Base-by-base conservation (phyloP, 2,113 vertebrate species). In the Mesembrinibis cayennensis region DNA sequence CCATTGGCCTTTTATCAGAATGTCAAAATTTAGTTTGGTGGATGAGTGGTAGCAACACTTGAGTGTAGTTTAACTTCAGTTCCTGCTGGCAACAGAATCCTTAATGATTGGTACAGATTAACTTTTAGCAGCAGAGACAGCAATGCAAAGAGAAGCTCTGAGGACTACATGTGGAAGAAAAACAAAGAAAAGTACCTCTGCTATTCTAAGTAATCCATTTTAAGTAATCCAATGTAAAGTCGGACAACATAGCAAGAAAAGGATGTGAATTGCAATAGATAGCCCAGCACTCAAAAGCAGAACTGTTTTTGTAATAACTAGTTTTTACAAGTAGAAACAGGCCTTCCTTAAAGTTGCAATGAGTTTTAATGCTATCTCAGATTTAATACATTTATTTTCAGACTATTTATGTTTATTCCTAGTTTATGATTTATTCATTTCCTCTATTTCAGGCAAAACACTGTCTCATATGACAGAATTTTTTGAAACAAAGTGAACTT, bases 221-320 rank as follows among this genome's bases (percentile, higher is more conserved):
- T 79, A 71, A 65, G 21, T 58, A 82, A 72, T 72, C n/a, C 88
- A 97, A 66, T 49, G 82, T 85, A 18, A 95, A 91, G 63, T 34
- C 78, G 56, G 58, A 87, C 89, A 89, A 84, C 47, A 38, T 36
- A 73, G 78, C 32, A 49, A 63, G 69, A 91, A 95, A 93, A 74
- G 38, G 70, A 95, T 47, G 16, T 49, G 58, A 97, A 98, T 44
- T 8, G 26, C 45, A 97, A 70, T 40, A 96, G 53, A 50, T 83
- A 82, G 90, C 87, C 69, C 63, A 95, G 82, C 82, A 96, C 72
- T 92, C 90, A 92, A 76, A 96, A 97, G 91, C 69, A 53, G 73
- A 96, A 49, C 77, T 73, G 78, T 5, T 95, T 95, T 71, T 90
- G 71, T 25, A 10, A 89, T 42, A 83, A 80, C 70, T 36, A 69